These are phyloP conservation scores for Chaunax sp. DNA, from an alignment of 2,797 vertebrate genomes.

Conservation along the genomic window DNA sequence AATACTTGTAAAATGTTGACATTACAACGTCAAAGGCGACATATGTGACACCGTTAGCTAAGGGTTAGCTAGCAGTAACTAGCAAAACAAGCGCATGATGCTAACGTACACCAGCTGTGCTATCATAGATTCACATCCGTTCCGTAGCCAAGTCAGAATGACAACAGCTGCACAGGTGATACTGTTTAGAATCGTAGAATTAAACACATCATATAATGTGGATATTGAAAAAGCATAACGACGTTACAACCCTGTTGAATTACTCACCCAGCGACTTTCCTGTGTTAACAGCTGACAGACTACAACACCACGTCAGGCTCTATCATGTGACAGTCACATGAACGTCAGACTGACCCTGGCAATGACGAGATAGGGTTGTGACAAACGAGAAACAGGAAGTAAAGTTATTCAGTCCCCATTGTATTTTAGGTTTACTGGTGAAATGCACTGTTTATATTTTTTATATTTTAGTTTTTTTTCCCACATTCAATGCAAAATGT, in stretches of 20 bases:
- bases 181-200: rapidly evolving
- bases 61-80: not conserved
- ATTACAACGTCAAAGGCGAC: not conserved
- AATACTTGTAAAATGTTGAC: rapidly evolving
- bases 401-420: no score
- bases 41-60: not conserved
- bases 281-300: constrained; percentile 68
- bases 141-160: not conserved
- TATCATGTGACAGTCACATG: constrained; percentile 83
- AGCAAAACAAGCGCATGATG: constrained; percentile 30
- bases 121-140: constrained; percentile 19
- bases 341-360: not conserved
- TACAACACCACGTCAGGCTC: constrained; percentile 65
- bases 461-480: no score
- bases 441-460: no score
- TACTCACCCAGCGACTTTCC: constrained; percentile 61
- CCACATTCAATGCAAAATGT: no score
- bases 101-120: constrained; percentile 47
- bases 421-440: no score
- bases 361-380: no score
- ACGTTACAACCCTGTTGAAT: not conserved
- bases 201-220: rapidly evolving
- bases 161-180: not conserved
- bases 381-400: no score
- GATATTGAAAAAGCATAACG: not conserved